Base-by-base conservation (phyloP, 1,140 invertebrate genomes). In the Laupala kohalensis region DNA sequence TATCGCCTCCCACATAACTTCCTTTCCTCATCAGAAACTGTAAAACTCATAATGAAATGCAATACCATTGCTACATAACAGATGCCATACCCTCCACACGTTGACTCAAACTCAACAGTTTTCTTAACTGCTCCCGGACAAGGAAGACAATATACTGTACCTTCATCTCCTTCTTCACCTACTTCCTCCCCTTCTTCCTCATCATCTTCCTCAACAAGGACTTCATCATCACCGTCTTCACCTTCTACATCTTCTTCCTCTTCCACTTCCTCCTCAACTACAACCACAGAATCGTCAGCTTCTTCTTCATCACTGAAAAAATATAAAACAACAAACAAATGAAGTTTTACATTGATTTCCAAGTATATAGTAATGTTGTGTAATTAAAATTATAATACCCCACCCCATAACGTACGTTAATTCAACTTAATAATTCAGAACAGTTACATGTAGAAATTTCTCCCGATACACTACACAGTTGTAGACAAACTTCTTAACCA, bases 141-240 rank as follows among this genome's bases (percentile, higher is more conserved):
- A 66, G n/a, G 12, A 66, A 27, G 23, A 66, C 64, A 2, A 4
- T 67, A n/a, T 68, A 19, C 28, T 37, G n/a, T 23, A 68, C 67
- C 67, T 28, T 68, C 67, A 4, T 68, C 70, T 63, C 63, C 70
- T 9, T 64, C 70, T 65, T 71, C 70, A 13, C 63, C 70, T 64
- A 64, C 63, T 64, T 64, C 70, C 19, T 71, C 70, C 29, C 65
- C 67, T 19, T 64, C 71, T 13, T 72, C 71, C 13, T 72, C 71
- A 24, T 69, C 71, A 67, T 72, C 71, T 25, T 72, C 71, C 53
- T 72, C 65, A 24, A 72, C 65, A 25, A 72, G 25, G 9, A 72
- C 71, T 25, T 67, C 71, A 68, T 72, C 67, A 27, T 67, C 65
- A 26, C 62, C 71, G 25, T 30, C 71, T 27, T 72, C 67, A 26